Evolutionary conservation across 2,797 vertebrate genomes (phyloP), one percentile per base, ranked within the genome.

Genomic region (Halcyon leucocephala): DNA sequence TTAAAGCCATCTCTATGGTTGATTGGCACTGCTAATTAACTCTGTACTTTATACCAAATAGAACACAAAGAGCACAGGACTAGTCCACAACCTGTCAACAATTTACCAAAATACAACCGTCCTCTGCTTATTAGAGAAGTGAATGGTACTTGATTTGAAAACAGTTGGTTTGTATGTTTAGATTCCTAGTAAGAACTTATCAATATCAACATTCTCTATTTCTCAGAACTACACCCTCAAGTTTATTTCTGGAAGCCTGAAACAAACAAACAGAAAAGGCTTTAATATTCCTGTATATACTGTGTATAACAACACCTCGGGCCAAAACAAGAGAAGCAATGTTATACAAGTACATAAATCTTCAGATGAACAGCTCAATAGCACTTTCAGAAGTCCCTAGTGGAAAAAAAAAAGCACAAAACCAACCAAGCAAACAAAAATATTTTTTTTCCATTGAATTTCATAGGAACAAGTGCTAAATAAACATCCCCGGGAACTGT

Each of bases 1-100:
- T 71, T 46, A 19, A 94, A 78, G 81, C 48, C 78, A 91, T 46
- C 49, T 82, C 88, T 84, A 78, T 82, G 61, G 55, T 67, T 92
- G 64, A 54, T 25, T 90, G 87, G 64, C 64, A 35, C 71, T 93
- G 62, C 83, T 86, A 91, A 90, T 92, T 90, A 93, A 81, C 79
- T 39, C 73, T 58, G 19, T 35, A 61, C 61, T 51, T 91, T n/a
- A 78, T 22, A 87, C 66, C 62, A 91, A 89, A 81, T 22, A 84
- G 81, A 93, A 69, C 44, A 71, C 76, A 91, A 72, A 86, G 85
- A 58, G 18, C 73, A 70, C 42, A 86, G 77, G 39, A 48, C 55
- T 7, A 52, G 29, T 55, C 64, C 39, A 71, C 76, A 87, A 62
- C 26, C 41, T 77, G 39, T 6, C 37, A 28, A 31, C 31, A 44